These are phyloP conservation scores for Psettodes erumei DNA, from an alignment of 2,113 vertebrate species.

Conservation along the genomic window DNA sequence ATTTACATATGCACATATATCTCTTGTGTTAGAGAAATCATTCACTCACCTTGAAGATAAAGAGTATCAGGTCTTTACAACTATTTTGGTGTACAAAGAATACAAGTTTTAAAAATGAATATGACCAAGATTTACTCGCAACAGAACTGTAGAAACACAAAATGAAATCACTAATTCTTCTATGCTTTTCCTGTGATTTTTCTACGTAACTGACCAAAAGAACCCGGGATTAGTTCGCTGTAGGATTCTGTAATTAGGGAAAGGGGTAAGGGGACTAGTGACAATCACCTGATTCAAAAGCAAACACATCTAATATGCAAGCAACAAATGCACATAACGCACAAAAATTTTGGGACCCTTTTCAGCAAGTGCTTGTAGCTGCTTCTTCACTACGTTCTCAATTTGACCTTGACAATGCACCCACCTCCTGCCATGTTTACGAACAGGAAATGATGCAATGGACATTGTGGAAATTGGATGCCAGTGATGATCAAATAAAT, in stretches of 20 bases:
- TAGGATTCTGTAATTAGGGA: neutral
- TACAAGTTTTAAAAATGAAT: neutral
- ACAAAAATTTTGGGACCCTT: no score
- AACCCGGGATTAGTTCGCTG: neutral
- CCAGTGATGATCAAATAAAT: constrained; percentile 82
- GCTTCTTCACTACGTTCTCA: constrained; percentile 10
- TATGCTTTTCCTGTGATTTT: neutral
- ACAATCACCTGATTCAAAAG: neutral
- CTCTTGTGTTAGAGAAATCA: neutral
- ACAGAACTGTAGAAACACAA: neutral
- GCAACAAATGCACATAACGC: neutral
- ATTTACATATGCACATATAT: neutral
- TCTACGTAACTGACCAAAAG: constrained; percentile 1
- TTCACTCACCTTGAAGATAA: neutral
- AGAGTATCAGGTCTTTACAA: neutral
- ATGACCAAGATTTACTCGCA: neutral
- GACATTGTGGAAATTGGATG: constrained; percentile 65
- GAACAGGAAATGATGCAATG: constrained; percentile 72
- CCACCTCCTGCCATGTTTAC: constrained; percentile 54
- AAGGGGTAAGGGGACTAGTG: neutral
- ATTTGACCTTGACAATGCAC: constrained; percentile 55
- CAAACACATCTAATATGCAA: neutral
- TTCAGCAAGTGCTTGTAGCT: neutral
- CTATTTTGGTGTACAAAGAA: neutral
- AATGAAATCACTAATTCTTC: neutral